Evolutionary conservation across 2,888 invertebrate species (phyloP), one percentile per base, ranked within the genome.

Genomic region (Pseudococcus viburni): DNA sequence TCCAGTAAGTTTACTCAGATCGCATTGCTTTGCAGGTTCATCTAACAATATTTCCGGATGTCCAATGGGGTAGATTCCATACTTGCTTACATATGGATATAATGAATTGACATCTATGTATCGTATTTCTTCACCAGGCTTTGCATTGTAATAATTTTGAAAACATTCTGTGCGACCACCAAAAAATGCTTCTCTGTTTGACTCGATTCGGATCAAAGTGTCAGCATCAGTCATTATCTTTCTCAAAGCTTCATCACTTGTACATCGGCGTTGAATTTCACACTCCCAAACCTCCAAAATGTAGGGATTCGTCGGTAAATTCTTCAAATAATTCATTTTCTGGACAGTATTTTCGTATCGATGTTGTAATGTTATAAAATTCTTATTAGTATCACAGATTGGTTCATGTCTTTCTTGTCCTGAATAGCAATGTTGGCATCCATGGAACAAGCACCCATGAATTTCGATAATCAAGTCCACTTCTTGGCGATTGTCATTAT

Each of bases 171-270:
- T 90, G 7, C 91, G 89, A 15, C 90, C 91, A 9, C 90, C 90
- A 86, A 89, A 90, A 87, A 91, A 91, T 4, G 90, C 90, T 90
- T 89, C 39, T 90, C 77, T 0, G 89, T 89, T 22, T 33, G 51
- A 15, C 17, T 46, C 9, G 1, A 39, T 22, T 42, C 46, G 26
- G 46, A 39, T 68, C 51, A 19, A 19, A 19, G 8, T 12, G 0
- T 51, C 8, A 86, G 39, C 51, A 85, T 87, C 68, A 0, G 68
- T 7, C 68, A n/a, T 59, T 17, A 2, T 9, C n/a, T 85, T 84
- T 85, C 19, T 77, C 12, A 17, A 48, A n/a, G 0, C 39, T 22
- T 22, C 85, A 90, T 39, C 12, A 0, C 0, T 68, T 68, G 68
- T 15, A 68, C 68, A 68, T 68, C 22, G 68, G 0, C 12, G 22